A percentile compares a stretch with the other conserved stretches of the same genome.
Conservation (phyloP, 2,113 vertebrate genomes). For the Rhinolophus ferrumequinum region DNA sequence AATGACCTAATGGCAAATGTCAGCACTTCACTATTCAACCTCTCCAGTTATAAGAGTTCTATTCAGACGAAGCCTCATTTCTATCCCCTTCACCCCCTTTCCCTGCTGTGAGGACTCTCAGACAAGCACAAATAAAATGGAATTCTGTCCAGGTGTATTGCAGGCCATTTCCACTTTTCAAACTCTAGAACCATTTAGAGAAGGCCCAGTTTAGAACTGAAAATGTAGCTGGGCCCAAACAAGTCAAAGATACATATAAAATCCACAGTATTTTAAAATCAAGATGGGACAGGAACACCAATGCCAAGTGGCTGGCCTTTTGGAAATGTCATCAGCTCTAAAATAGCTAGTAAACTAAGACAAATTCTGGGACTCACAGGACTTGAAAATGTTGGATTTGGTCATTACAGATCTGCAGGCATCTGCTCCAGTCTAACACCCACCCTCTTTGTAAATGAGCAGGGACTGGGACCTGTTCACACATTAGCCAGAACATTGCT, state of each 20-base stretch:
- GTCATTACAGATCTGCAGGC: neutral
- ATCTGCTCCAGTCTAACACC: neutral
- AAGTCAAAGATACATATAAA: neutral
- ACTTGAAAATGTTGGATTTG: neutral
- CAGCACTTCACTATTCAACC: neutral
- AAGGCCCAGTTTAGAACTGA: neutral
- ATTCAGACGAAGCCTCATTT: neutral
- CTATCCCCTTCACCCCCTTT: neutral
- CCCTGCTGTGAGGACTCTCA: neutral
- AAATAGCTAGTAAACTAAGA: conserved; percentile 38
- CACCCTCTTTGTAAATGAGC: neutral
- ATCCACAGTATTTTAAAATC: conserved; percentile 27
- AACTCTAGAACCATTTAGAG: neutral
- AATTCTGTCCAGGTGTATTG: neutral
- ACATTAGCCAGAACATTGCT: conserved; percentile 12
- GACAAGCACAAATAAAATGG: neutral
- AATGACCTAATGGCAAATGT: neutral
- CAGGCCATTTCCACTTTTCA: neutral
- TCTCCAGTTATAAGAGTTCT: neutral
- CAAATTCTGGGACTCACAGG: neutral
- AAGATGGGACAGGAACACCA: neutral
- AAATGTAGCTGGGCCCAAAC: neutral
- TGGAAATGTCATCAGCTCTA: conserved; percentile 48
- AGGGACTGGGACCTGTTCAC: neutral
- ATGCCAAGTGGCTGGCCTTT: neutral